These are phyloP conservation scores for Forbesichthys papilliferus DNA, from an alignment of 2,113 vertebrate genomes.

Conservation along the genomic window DNA sequence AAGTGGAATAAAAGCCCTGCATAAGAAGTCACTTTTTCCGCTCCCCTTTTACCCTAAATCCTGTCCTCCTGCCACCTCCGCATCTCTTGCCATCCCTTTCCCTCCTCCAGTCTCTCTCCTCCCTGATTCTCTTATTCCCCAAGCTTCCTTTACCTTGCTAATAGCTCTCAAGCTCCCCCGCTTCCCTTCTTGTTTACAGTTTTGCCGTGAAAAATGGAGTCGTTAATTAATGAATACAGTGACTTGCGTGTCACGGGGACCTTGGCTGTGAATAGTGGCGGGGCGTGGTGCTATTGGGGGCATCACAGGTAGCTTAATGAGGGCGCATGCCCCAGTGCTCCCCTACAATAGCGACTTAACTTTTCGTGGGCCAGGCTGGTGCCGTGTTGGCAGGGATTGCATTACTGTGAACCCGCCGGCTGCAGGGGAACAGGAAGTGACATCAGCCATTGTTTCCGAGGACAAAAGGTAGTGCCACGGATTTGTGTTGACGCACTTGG, in stretches of 20 bases:
- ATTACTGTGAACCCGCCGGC: conserved; percentile 6
- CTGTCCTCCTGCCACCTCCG: background rate
- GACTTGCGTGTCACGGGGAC: conserved; percentile 71
- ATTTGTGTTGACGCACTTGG: background rate
- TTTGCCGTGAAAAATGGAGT: conserved; percentile 77
- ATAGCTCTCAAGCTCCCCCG: conserved; percentile 56
- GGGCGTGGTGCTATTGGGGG: conserved; percentile 63
- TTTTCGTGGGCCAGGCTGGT: conserved; percentile 3
- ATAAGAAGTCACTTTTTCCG: conserved; percentile 55
- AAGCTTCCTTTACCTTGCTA: conserved; percentile 41
- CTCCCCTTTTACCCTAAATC: conserved; percentile 4
- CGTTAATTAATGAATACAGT: conserved; percentile 84
- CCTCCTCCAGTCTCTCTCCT: background rate
- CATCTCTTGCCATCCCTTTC: conserved; percentile 4
- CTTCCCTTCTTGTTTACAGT: conserved; percentile 75
- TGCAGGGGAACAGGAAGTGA: background rate
- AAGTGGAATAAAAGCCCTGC: conserved; percentile 58
- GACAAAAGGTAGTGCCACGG: background rate
- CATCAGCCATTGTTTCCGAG: background rate
- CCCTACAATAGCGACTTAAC: conserved; percentile 48
- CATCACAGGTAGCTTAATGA: conserved; percentile 75
- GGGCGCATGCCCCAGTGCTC: conserved; percentile 56
- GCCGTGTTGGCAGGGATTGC: conserved; percentile 18
- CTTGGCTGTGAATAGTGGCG: conserved; percentile 48
- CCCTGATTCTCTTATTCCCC: conserved; percentile 23